phyloP scores from a whole-genome alignment of 2,888 invertebrate species.

The Thyatira batis region DNA sequence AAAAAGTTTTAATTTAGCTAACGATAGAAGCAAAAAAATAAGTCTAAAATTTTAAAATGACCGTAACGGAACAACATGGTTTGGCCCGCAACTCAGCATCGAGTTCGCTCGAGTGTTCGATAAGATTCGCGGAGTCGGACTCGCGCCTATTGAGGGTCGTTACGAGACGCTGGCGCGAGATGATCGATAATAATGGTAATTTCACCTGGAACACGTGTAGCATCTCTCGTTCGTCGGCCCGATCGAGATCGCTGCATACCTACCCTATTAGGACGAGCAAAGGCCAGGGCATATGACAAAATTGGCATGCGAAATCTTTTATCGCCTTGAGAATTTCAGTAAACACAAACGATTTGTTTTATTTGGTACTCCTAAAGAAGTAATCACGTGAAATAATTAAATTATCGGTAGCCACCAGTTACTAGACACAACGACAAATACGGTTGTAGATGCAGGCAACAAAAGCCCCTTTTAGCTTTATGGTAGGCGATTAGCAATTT shows the following conservation, averaged over 20 bases:
- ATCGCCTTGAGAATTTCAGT: slow-evolving; percentile 24
- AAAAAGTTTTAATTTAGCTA: slow-evolving; percentile 25
- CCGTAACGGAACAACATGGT: slow-evolving; percentile 53
- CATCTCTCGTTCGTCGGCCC: slow-evolving; percentile 65
- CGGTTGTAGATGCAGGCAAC: slow-evolving; percentile 7
- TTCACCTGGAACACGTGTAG: slow-evolving; percentile 75
- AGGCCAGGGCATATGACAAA: slow-evolving; percentile 61
- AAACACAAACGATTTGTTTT: not conserved
- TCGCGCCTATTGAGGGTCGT: slow-evolving; percentile 76
- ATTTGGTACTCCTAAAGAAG: not conserved
- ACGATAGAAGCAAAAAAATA: slow-evolving; percentile 53
- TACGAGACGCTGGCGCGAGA: slow-evolving; percentile 73
- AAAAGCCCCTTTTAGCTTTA: slow-evolving; percentile 17
- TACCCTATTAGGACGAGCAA: slow-evolving; percentile 73
- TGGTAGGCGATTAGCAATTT: slow-evolving; percentile 16
- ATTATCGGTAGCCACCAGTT: not conserved
- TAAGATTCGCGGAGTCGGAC: slow-evolving; percentile 61
- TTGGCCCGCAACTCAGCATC: slow-evolving; percentile 29
- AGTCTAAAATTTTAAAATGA: slow-evolving; percentile 52
- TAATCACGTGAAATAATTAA: not conserved
- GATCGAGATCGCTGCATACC: slow-evolving; percentile 64
- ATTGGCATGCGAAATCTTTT: slow-evolving; percentile 42
- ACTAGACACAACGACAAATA: not conserved
- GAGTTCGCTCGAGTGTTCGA: slow-evolving; percentile 41
- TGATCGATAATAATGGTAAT: slow-evolving; percentile 83